Evolutionary conservation across 1,140 invertebrate genomes (phyloP).

Genomic region (Bombus terrestris): DNA sequence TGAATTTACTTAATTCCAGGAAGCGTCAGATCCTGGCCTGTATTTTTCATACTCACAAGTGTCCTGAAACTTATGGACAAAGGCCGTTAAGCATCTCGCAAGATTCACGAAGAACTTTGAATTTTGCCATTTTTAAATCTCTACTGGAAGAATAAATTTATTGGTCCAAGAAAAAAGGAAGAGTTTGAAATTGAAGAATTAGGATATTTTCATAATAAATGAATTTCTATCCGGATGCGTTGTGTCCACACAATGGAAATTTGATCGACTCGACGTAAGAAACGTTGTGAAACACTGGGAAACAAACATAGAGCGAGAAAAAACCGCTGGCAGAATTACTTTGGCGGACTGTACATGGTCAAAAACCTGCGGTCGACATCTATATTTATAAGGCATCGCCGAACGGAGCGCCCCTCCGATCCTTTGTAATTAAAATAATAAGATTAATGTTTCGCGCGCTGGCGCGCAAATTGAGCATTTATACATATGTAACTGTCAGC

Average conservation of each 20-base stretch:
- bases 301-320: not conserved
- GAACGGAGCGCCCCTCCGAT: constrained; percentile 39
- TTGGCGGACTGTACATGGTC: constrained; percentile 56
- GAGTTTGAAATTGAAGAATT: no score
- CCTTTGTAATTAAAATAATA: constrained; percentile 68
- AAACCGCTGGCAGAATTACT: constrained; percentile 19
- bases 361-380: constrained; percentile 53
- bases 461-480: constrained; percentile 65
- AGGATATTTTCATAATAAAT: no score
- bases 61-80: no score
- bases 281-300: not conserved
- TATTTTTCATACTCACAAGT: no score
- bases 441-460: constrained; percentile 63
- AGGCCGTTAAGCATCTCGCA: no score
- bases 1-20: not conserved
- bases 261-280: not conserved
- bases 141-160: no score
- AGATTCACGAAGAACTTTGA: no score
- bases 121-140: no score
- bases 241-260: no score
- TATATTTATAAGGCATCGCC: constrained; percentile 63
- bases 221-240: no score
- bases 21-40: not conserved
- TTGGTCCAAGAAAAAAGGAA: no score
- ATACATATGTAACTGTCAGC: constrained; percentile 66